Evolutionary conservation across 2,113 vertebrate species (phyloP).

Genomic region (Cyanoliseus patagonus): DNA sequence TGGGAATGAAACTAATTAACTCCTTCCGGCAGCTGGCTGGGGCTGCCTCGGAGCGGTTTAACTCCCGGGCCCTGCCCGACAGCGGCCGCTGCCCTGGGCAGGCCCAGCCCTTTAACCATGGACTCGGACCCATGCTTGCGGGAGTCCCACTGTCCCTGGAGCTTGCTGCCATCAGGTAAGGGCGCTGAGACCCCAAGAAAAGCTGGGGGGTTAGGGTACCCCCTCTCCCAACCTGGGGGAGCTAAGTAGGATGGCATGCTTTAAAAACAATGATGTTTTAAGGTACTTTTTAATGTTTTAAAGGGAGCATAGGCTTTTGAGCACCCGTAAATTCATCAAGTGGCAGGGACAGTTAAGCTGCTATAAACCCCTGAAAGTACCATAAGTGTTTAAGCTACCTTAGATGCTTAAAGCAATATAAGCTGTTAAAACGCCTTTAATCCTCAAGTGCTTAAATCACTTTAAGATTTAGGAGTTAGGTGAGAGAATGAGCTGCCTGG

Average conservation of each 20-base stretch:
- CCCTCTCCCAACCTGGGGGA: neutral
- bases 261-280: neutral
- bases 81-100: neutral
- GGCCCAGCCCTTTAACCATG: no score
- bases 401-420: neutral
- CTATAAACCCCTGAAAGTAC: neutral
- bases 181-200: accelerated
- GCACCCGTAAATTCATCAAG: neutral
- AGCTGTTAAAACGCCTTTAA: constrained; percentile 2
- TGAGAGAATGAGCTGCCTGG: neutral
- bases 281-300: neutral
- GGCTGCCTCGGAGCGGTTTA: neutral
- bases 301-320: neutral
- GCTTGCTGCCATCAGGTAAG: neutral
- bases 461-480: neutral
- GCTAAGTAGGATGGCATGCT: neutral
- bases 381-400: neutral
- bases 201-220: neutral
- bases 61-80: accelerated
- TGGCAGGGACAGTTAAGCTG: neutral
- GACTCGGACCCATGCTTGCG: neutral
- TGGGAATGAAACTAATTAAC: constrained; percentile 21
- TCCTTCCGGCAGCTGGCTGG: neutral
- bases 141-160: accelerated
- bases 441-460: neutral